A percentile compares a stretch with the other conserved stretches of the same genome.
phyloP scores from a whole-genome alignment of 2,113 vertebrate species.

The Geothlypis trichas region DNA sequence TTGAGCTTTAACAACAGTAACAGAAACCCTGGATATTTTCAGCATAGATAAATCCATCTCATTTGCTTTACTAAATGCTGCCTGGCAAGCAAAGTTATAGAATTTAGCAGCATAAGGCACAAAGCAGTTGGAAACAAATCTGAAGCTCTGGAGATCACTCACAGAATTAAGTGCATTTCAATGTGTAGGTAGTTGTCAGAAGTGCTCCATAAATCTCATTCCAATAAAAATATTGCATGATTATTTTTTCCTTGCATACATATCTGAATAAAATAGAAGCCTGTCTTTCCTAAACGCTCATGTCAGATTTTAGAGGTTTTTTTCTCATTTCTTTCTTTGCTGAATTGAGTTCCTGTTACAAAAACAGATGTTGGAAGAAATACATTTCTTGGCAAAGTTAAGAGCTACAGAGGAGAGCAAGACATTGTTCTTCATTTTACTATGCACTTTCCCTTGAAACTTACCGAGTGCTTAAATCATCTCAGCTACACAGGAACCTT shows the following conservation, averaged over 20 bases:
- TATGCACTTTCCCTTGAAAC: slow-evolving; percentile 56
- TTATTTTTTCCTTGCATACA: background rate
- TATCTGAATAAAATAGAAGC: background rate
- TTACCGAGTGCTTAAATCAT: slow-evolving; percentile 72
- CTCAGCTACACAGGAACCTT: slow-evolving; percentile 41
- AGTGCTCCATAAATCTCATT: background rate
- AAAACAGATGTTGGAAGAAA: background rate
- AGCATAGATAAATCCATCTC: background rate
- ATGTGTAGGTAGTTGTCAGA: background rate
- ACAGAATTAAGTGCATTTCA: background rate
- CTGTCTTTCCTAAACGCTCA: background rate
- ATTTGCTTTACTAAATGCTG: background rate
- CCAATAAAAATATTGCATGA: background rate
- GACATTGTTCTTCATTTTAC: slow-evolving; percentile 55
- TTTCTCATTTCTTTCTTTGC: background rate
- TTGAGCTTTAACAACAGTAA: background rate
- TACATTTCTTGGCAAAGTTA: slow-evolving; percentile 40
- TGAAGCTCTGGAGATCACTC: background rate
- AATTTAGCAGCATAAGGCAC: background rate
- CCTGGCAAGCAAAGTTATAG: background rate
- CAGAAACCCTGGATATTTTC: background rate
- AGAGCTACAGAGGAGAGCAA: slow-evolving; percentile 32
- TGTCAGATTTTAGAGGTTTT: background rate
- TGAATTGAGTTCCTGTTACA: background rate
- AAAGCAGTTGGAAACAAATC: background rate